Evolutionary conservation across 1,140 invertebrate genomes (phyloP).

Genomic region (Pseudomyrmex concolor): DNA sequence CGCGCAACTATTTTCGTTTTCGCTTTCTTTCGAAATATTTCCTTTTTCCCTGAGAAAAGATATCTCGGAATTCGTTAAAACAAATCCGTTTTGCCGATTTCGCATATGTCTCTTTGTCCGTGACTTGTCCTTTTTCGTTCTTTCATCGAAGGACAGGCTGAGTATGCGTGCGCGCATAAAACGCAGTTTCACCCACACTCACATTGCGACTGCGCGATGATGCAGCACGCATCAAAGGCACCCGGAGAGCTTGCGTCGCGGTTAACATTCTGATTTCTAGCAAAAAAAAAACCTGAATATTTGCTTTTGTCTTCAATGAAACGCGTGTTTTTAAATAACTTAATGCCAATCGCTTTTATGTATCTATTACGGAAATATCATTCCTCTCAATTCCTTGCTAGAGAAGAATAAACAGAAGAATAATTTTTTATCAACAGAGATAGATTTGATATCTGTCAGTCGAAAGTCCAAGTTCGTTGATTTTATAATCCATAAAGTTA

Average conservation of each 20-base stretch:
- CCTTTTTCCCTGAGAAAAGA: neutral
- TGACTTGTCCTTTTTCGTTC: conserved; percentile 41
- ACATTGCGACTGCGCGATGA: conserved; percentile 58
- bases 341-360: too few species aligned
- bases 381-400: neutral
- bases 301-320: neutral
- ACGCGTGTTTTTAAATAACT: neutral
- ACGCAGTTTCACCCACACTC: conserved; percentile 54
- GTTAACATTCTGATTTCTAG: conserved; percentile 28
- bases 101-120: conserved; percentile 32
- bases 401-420: neutral
- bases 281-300: conserved; percentile 8
- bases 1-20: neutral
- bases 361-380: neutral
- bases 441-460: too few species aligned
- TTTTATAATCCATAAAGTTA: too few species aligned
- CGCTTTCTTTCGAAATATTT: neutral
- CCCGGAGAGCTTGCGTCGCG: neutral
- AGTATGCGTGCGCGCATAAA: conserved; percentile 53
- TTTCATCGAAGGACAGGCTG: conserved; percentile 30
- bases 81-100: neutral
- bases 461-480: neutral
- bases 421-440: too few species aligned
- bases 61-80: neutral
- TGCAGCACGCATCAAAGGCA: conserved; percentile 32